A percentile compares a stretch with the other conserved stretches of the same genome.
These are phyloP conservation scores for rabbit (Oryctolagus cuniculus) DNA, from an alignment of 2,113 vertebrate species.

Conservation along the genomic window mOryCun1.1 NC_091452.1:24681001-24681500, in stretches of 20 bases:
- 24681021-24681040: neutral
- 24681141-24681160: neutral
- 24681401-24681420: neutral
- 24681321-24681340: neutral
- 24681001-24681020: too few species aligned
- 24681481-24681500: neutral
- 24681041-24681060: too few species aligned
- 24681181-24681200: neutral
- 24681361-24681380: neutral
- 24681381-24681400: neutral
- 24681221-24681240: neutral
- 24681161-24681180: neutral
- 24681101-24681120: too few species aligned
- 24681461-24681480: neutral
- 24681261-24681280: neutral
- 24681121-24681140: neutral
- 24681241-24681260: neutral
- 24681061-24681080: too few species aligned
- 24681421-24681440: neutral
- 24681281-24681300: neutral
- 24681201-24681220: neutral
- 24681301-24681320: neutral
- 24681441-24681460: neutral
- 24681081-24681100: too few species aligned
- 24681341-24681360: neutral